Base-by-base conservation (phyloP, 1,140 invertebrate species). In the Drosophila ercepeae region DNA sequence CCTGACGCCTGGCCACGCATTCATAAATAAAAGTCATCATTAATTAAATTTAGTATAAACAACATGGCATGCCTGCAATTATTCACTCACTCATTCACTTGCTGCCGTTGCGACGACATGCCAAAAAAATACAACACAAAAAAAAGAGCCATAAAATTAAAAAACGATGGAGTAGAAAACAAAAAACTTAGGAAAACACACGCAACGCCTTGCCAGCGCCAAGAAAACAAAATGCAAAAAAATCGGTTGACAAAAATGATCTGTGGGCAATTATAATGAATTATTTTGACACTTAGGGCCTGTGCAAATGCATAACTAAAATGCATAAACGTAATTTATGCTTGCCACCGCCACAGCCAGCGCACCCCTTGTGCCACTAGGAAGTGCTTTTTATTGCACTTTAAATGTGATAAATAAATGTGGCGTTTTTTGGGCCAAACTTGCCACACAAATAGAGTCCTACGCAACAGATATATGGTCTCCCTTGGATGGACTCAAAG, bases 261-360 rank as follows among this genome's bases (percentile, higher is more conserved):
- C 82, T 88, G 82, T 88, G 82, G 82, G 84, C 84, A 89, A 89
- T 89, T 89, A 89, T 89, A 89, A 89, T 89, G 84, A 89, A 89
- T 89, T 89, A 89, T 88, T 88, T 88, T 88, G 82, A 88, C 82
- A 88, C 83, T 88, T 88, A 88, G 82, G 82, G 82, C 46, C 61
- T 75, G 68, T 19, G 63, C 72, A 75, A 79, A 75, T 73, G 79
- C 69, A 82, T 72, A 82, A 76, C 81, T 78, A 59, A 81, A 86
- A 89, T 88, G 82, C 77, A 82, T 82, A 82, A 88, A 81, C 61
- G 53, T 82, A 88, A 89, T 89, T 89, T 89, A 89, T 89, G 86
- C 59, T 27, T 53, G 61, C 36, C 39, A 42, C 39, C 39, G 7
- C 27, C 57, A 36, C 75, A 70, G 54, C 51, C 50, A 14, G 42